Evolutionary conservation across 53 echinoderm and acorn worm genomes (phyloP).

Genomic region (Paelopatides confundens): DNA sequence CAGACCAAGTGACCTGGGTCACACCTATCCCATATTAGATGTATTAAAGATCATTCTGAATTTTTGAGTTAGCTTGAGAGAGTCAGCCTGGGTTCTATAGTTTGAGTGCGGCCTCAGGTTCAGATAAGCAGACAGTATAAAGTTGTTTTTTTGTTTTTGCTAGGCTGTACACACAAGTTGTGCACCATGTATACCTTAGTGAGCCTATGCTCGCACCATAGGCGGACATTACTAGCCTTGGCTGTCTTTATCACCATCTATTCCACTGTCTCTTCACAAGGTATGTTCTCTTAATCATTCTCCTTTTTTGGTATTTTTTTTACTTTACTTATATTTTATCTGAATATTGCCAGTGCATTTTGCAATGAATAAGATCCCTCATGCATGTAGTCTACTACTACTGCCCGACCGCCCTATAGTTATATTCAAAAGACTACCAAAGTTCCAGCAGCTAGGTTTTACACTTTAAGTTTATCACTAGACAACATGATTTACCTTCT

Average conservation of each 20-base stretch:
- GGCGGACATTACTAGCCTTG: slow-evolving; percentile 71
- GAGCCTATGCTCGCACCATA: slow-evolving; percentile 67
- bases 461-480: too few relatives aligned
- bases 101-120: slow-evolving; percentile 58
- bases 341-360: neutral
- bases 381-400: slow-evolving; percentile 17
- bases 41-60: slow-evolving; percentile 71
- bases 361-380: slow-evolving; percentile 31
- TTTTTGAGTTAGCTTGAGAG: slow-evolving; percentile 63
- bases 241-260: slow-evolving; percentile 51
- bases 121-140: slow-evolving; percentile 52
- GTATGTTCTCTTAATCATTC: slow-evolving; percentile 59
- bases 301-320: neutral
- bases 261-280: slow-evolving; percentile 57
- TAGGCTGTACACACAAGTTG: slow-evolving; percentile 69
- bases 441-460: too few relatives aligned
- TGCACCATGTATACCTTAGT: slow-evolving; percentile 92
- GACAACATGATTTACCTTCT: too few relatives aligned
- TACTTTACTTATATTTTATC: neutral
- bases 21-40: slow-evolving; percentile 82
- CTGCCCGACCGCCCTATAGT: too few relatives aligned
- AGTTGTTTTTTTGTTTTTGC: slow-evolving; percentile 59
- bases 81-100: slow-evolving; percentile 74
- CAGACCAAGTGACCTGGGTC: slow-evolving; percentile 65
- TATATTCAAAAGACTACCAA: too few relatives aligned